Conservation (phyloP, 2,888 invertebrate species). For the Netelia inedita region DNA sequence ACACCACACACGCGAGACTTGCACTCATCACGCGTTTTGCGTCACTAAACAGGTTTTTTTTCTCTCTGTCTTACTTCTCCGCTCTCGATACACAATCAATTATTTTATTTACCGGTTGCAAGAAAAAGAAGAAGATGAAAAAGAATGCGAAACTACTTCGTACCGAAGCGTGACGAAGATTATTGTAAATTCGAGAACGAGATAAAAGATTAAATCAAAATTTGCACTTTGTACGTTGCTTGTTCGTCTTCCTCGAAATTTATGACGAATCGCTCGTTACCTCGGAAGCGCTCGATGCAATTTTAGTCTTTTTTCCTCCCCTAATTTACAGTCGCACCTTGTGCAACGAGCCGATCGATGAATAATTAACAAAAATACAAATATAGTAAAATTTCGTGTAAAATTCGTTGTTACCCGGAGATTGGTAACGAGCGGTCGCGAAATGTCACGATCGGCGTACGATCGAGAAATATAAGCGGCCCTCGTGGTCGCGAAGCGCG, state of each 20-base stretch:
- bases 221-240: neutral
- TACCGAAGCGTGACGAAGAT: neutral
- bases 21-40: constrained; percentile 37
- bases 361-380: too few relatives aligned
- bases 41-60: constrained; percentile 62
- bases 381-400: too few relatives aligned
- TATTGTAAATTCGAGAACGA: neutral
- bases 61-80: constrained; percentile 20
- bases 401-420: too few relatives aligned
- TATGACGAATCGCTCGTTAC: neutral
- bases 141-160: too few relatives aligned
- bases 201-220: neutral
- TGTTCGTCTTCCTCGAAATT: neutral
- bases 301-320: neutral
- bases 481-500: constrained; percentile 70
- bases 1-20: neutral
- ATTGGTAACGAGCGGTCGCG: too few relatives aligned
- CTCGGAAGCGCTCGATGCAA: neutral
- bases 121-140: neutral
- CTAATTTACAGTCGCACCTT: neutral
- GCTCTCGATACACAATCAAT: constrained; percentile 56
- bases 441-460: neutral
- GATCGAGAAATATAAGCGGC: constrained; percentile 24
- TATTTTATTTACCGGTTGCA: constrained; percentile 20
- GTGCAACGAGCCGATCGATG: too few relatives aligned